Evolutionary conservation across 2,888 invertebrate genomes (phyloP).

Genomic region (Yponomeuta sedellus): DNA sequence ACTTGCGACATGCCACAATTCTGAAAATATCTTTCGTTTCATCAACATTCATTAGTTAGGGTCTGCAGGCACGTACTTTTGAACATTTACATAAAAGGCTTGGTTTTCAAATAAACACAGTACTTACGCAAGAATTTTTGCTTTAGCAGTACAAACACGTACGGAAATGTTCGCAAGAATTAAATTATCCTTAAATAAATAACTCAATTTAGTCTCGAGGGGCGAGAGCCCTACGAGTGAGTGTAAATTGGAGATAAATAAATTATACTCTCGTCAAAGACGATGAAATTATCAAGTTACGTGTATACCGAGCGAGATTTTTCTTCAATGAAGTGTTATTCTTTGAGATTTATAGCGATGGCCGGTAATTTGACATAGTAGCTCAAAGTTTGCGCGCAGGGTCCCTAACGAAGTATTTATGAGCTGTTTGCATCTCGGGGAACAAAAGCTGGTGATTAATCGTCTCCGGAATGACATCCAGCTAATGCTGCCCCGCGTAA

Average conservation of each 20-base stretch:
- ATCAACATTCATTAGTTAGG: no score
- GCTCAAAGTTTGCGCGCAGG: background rate
- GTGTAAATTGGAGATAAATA: constrained; percentile 15
- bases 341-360: constrained; percentile 2
- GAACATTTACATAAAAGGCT: background rate
- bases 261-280: constrained; percentile 8
- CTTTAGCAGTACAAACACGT: background rate
- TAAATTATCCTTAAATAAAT: constrained; percentile 13
- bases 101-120: background rate
- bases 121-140: background rate
- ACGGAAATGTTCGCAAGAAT: background rate
- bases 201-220: constrained; percentile 8
- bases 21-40: no score
- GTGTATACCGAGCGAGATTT: background rate
- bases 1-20: no score
- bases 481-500: constrained; percentile 38
- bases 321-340: constrained; percentile 3
- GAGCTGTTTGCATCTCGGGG: constrained; percentile 43
- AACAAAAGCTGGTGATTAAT: constrained; percentile 55
- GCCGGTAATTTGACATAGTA: constrained; percentile 2
- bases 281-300: constrained; percentile 7
- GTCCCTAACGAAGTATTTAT: constrained; percentile 41
- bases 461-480: constrained; percentile 41
- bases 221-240: background rate
- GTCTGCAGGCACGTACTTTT: background rate